Evolutionary conservation across 1,140 invertebrate genomes (phyloP).

Genomic region (Leptestheria dahalacensis): DNA sequence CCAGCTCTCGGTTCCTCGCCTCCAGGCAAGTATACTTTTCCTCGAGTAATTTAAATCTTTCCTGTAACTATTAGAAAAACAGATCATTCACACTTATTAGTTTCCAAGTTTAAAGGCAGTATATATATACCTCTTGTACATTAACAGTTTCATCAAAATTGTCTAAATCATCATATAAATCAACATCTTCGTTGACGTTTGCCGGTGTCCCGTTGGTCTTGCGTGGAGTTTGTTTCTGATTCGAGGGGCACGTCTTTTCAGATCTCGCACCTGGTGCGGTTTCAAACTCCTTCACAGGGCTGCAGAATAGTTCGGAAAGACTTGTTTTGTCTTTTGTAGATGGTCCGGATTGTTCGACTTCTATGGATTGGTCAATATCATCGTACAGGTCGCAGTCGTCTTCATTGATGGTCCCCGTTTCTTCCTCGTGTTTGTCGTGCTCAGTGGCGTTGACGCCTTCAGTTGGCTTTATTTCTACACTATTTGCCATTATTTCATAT

Average conservation of each 20-base stretch:
- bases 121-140: not conserved
- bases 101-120: not conserved
- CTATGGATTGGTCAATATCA: not conserved
- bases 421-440: no score
- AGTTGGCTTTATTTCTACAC: not conserved
- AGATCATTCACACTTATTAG: not conserved
- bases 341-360: not conserved
- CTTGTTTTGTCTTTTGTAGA: no score
- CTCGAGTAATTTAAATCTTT: not conserved
- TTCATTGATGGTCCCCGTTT: no score
- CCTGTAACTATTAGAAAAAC: not conserved
- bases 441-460: not conserved
- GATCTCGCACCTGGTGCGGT: no score
- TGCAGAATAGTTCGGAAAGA: not conserved
- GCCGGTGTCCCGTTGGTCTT: not conserved
- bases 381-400: not conserved
- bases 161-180: conserved; percentile 3
- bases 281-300: not conserved
- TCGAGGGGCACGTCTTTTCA: no score
- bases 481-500: no score
- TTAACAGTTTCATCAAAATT: not conserved
- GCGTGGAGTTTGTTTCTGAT: no score
- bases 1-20: not conserved
- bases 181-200: conserved; percentile 1
- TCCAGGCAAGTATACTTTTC: conserved; percentile 4